Base-by-base conservation (phyloP, 2,113 vertebrate species). In the Ceyx cyanopectus region DNA sequence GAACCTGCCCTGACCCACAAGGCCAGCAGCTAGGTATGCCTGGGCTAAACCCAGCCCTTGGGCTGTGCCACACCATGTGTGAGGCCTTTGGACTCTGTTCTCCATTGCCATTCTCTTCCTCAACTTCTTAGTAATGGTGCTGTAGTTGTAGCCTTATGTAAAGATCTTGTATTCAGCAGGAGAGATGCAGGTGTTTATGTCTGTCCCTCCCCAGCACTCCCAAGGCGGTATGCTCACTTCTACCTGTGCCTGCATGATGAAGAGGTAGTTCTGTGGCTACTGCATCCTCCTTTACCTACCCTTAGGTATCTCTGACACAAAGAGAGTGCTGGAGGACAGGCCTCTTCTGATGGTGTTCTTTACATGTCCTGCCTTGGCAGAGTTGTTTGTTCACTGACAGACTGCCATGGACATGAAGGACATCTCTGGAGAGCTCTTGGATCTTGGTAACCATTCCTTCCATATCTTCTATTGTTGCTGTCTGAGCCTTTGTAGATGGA, bases 31-130 rank as follows among this genome's bases (percentile, higher is more conserved):
- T 41, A 48, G 57, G 43, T 40, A 41, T 87, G 40, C 45, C 57
- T 12, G 12, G 23, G 27, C 43, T 57, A 30, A 69, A 12, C 9
- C 15, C 37, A 58, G 12, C 10, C 43, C 30, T 19, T 9, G 29
- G 32, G 26, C 34, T 75, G 30, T 1, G 1, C 30, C 34, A 24
- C 11, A 30, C 14, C 0, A 0, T 14, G 5, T 26, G 20, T 46
- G 37, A 46, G 27, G 6, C 22, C 14, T 24, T 22, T 23, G 40
- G 37, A 43, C 30, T 58, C 32, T 27, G 19, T 6, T 45, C 1
- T 0, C 30, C 14, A 5, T n/a, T 13, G 22, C 34, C 46, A n/a
- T 15, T 22, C 17, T 54, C 10, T 1, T 53, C 21, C 16, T 40
- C 41, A 32, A 30, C 9, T 37, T 8, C 24, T 81, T 24, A 34